phyloP scores from a whole-genome alignment of 2,888 invertebrate species.

The Nineta flava region DNA sequence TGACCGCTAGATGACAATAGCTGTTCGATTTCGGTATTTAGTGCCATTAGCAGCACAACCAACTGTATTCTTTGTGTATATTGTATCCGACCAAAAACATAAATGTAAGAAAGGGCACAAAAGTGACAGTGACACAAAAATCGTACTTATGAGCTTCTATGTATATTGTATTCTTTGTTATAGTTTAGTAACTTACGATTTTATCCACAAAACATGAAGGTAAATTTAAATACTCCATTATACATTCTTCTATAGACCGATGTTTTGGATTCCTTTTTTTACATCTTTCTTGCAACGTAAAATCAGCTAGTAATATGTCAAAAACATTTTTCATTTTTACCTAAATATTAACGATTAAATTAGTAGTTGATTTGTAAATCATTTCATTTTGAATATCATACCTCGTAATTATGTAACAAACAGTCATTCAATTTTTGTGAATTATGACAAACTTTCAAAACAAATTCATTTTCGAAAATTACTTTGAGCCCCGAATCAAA shows the following conservation, averaged over 20 bases:
- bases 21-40: no score
- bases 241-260: not conserved
- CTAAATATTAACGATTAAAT: not conserved
- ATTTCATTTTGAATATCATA: not conserved
- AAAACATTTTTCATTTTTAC: not conserved
- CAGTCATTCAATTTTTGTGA: not conserved
- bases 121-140: no score
- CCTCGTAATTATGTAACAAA: not conserved
- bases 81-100: no score
- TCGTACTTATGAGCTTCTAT: no score
- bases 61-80: no score
- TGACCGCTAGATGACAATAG: no score
- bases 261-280: not conserved
- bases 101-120: no score
- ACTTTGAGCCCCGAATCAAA: not conserved
- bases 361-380: no score
- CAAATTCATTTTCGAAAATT: not conserved
- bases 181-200: not conserved
- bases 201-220: not conserved
- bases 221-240: not conserved
- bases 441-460: not conserved
- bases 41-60: no score
- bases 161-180: no score
- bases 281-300: not conserved
- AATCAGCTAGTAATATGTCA: not conserved